These are phyloP conservation scores for Brotula barbata DNA, from an alignment of 2,797 vertebrate species.

Conservation along the genomic window DNA sequence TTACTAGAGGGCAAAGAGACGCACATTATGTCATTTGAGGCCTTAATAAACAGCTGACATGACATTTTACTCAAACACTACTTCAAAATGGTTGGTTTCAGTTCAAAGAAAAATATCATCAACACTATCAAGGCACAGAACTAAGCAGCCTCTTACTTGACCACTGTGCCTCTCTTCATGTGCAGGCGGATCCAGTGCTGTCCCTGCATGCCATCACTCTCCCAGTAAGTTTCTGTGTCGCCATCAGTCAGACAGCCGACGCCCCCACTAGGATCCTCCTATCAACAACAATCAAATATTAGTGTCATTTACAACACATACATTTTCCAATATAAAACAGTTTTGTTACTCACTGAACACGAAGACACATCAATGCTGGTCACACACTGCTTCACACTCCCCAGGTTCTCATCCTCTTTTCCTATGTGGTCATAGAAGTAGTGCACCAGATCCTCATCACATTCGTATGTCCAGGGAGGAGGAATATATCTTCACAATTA, in stretches of 20 bases:
- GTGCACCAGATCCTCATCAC: constrained; percentile 96
- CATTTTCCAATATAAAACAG: neutral
- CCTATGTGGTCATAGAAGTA: constrained; percentile 94
- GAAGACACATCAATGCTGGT: constrained; percentile 97
- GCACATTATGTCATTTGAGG: neutral
- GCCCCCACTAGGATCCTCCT: constrained; percentile 90
- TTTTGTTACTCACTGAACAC: constrained; percentile 85
- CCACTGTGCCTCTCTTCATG: constrained; percentile 97
- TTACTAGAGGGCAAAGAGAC: constrained; percentile 78
- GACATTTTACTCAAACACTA: no score
- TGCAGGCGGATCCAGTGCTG: constrained; percentile 98
- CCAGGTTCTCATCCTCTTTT: constrained; percentile 96
- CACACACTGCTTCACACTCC: constrained; percentile 95
- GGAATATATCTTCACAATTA: constrained; percentile 83
- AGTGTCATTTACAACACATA: neutral
- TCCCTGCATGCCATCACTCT: constrained; percentile 95
- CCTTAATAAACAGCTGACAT: no score
- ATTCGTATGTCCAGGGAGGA: constrained; percentile 94
- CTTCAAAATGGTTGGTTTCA: no score
- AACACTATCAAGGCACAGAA: no score
- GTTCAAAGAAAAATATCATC: neutral
- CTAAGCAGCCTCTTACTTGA: constrained; percentile 84
- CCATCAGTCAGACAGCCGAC: constrained; percentile 92
- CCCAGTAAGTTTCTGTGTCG: constrained; percentile 94
- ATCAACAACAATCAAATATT: constrained; percentile 15